Conservation (phyloP, 1,140 invertebrate species). For the Solenopsis invicta region DNA sequence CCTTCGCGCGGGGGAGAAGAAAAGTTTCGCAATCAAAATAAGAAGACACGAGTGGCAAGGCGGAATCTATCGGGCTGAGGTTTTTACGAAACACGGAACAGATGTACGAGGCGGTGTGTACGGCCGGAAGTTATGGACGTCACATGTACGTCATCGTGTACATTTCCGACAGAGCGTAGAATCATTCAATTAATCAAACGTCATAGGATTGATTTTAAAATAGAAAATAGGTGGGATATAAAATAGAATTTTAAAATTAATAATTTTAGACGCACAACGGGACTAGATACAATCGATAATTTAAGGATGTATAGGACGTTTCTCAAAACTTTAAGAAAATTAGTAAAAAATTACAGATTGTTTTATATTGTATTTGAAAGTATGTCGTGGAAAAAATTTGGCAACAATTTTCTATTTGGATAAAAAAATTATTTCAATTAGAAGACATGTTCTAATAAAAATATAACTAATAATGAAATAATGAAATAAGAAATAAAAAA, state of each 20-base stretch:
- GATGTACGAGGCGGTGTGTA: slow-evolving; percentile 32
- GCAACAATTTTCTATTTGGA: no score
- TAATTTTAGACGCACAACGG: not conserved
- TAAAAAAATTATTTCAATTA: no score
- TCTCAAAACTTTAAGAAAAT: no score
- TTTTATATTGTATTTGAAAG: no score
- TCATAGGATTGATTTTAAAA: not conserved
- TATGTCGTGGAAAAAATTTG: no score
- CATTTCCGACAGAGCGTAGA: not conserved
- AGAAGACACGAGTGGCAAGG: slow-evolving; percentile 40
- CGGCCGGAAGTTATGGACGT: slow-evolving; percentile 39
- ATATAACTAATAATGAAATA: no score
- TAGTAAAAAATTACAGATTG: no score
- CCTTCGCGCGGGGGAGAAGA: not conserved
- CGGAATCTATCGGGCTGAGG: slow-evolving; percentile 54
- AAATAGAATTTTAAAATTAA: not conserved
- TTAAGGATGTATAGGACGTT: no score
- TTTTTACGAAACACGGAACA: slow-evolving; percentile 17
- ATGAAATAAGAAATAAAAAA: no score
- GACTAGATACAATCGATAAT: not conserved
- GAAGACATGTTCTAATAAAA: no score
- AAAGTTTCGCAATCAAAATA: slow-evolving; percentile 59
- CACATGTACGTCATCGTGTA: not conserved
- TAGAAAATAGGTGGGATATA: not conserved
- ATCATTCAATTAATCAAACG: not conserved